These are phyloP conservation scores for Spilogale gracilis DNA, from an alignment of 2,113 vertebrate genomes.

Conservation along the genomic window DNA sequence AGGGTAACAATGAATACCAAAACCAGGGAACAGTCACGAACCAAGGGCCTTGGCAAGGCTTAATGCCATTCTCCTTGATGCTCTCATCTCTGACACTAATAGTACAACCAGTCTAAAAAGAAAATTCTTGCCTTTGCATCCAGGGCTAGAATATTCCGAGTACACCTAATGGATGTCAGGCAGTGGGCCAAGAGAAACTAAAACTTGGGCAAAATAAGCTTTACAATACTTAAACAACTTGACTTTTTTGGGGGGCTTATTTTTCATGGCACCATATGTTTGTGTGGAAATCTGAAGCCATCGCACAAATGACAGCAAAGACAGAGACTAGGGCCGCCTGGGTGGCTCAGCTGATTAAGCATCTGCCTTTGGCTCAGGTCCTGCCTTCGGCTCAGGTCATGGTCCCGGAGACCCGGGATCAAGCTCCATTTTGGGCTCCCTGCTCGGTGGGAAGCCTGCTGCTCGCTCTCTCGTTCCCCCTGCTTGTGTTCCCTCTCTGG, in stretches of 20 bases:
- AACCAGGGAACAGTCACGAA: background rate
- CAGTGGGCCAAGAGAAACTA: conserved; percentile 36
- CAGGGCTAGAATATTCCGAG: background rate
- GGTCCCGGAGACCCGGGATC: too few relatives aligned
- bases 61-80: background rate
- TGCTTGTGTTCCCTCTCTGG: too few relatives aligned
- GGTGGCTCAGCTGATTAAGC: too few relatives aligned
- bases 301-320: conserved; percentile 38
- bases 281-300: background rate
- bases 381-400: too few relatives aligned
- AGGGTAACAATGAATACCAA: background rate
- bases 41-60: background rate
- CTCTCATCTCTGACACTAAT: background rate
- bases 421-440: too few relatives aligned
- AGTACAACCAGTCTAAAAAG: conserved; percentile 7
- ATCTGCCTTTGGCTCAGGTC: too few relatives aligned
- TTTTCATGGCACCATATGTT: conserved; percentile 29
- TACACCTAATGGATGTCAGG: background rate
- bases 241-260: background rate
- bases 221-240: background rate
- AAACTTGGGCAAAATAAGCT: conserved; percentile 38
- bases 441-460: too few relatives aligned
- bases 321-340: background rate
- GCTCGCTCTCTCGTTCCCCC: too few relatives aligned
- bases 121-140: background rate